Evolutionary conservation across 1,140 invertebrate genomes (phyloP), one percentile per base, ranked within the genome.

Genomic region (Nomia melanderi): DNA sequence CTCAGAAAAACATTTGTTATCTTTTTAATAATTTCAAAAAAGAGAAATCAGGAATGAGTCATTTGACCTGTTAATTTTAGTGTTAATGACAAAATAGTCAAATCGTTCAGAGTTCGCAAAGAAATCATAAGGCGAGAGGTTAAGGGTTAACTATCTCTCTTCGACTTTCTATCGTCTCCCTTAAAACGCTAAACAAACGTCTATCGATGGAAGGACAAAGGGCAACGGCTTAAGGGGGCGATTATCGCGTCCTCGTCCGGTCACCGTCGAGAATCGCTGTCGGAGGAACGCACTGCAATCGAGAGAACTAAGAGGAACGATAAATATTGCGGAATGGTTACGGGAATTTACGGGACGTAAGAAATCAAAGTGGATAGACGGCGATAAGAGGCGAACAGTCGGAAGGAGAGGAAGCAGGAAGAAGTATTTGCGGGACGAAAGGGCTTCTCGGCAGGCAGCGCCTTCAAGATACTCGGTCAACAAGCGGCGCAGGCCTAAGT

Each of bases 381-480:
- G 33, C 20, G 69, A 53, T 27, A 56, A 72, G n/a, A 36, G 31
- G 50, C 41, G 25, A 50, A 29, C 41, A n/a, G 57, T 31, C n/a
- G 56, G 70, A 36, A 60, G 20, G 20, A 7, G 3, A 6, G 8
- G 50, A 56, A 54, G 44, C 54, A 73, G 11, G 57, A 27, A 53
- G 59, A 63, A 31, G 73, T 20, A 39, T 76, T 76, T 44, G 67
- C 33, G 25, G 14, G n/a, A 2, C 57, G 67, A 71, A 77, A 56
- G 44, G n/a, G 47, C 44, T 77, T 77, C 39, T 59, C 33, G 41
- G 11, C 65, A 31, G 39, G 59, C 59, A 11, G 31, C 31, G 54
- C 7, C 62, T 67, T 60, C 9, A 54, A 77, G 67, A 63, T 57
- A 63, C 66, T 77, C 75, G 75, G 75, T 77, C 75, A 77, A 77